These are phyloP conservation scores for Cladopsammia gracilis DNA, from an alignment of 64 coral and sea anemone species.

Conservation along the genomic window DNA sequence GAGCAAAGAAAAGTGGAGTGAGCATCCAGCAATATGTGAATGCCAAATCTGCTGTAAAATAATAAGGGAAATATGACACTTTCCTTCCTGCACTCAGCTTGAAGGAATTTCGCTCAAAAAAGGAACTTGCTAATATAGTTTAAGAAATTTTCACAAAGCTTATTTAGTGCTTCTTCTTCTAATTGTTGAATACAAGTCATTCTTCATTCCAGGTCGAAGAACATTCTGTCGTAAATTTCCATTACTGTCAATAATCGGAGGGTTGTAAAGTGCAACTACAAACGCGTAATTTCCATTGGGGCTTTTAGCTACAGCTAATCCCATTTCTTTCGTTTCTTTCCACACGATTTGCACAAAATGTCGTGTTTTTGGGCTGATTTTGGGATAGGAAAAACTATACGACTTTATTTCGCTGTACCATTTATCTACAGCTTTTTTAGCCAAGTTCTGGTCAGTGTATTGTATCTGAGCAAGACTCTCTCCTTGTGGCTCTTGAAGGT, in stretches of 20 bases:
- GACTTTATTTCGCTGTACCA: conserved; percentile 88
- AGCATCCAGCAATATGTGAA: no score
- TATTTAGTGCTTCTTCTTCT: background rate
- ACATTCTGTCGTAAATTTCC: conserved; percentile 54
- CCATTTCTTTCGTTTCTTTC: conserved; percentile 75
- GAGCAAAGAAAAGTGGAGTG: no score
- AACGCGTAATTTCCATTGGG: conserved; percentile 78
- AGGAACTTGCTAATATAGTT: background rate
- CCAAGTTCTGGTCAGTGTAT: conserved; percentile 8
- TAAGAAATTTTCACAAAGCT: background rate
- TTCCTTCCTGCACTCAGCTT: no score
- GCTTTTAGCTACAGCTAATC: conserved; percentile 74
- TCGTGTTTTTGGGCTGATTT: conserved; percentile 61
- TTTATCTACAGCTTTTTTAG: conserved; percentile 56
- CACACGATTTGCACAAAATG: conserved; percentile 95
- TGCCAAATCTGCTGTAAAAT: no score
- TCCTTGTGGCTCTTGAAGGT: conserved; percentile 80
- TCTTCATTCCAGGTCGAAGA: conserved; percentile 33
- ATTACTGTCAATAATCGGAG: conserved; percentile 33
- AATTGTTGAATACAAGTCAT: conserved; percentile 70
- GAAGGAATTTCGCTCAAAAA: background rate
- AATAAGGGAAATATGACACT: no score
- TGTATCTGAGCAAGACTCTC: conserved; percentile 81
- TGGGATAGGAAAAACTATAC: conserved; percentile 90
- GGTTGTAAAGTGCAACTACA: conserved; percentile 84